Conservation (phyloP, 2,113 vertebrate species). For the Zosterops hypoxanthus region DNA sequence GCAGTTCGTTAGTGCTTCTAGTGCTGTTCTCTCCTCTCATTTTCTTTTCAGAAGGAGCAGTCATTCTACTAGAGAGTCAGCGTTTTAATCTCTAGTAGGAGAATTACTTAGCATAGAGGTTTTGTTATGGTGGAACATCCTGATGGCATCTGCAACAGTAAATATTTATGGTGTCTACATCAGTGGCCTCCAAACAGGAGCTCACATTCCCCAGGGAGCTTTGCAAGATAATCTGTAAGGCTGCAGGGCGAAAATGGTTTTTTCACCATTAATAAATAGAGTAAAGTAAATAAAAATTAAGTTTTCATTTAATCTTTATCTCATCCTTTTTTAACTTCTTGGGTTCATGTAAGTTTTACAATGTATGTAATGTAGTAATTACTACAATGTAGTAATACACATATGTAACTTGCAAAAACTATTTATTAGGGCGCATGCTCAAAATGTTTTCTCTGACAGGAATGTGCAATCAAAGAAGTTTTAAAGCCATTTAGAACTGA, state of each 20-base stretch:
- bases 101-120: neutral
- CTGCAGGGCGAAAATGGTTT: neutral
- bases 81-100: neutral
- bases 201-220: fast-evolving
- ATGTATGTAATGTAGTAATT: neutral
- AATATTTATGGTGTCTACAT: neutral
- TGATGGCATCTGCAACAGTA: neutral
- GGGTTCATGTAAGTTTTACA: neutral
- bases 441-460: neutral
- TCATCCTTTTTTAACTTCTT: neutral
- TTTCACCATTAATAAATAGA: neutral
- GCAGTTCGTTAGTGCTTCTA: neutral
- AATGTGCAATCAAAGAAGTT: neutral
- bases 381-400: neutral
- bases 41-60: neutral
- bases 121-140: neutral
- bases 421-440: neutral
- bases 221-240: neutral
- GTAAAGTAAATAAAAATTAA: neutral
- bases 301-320: neutral
- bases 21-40: neutral
- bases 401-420: neutral
- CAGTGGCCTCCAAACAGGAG: neutral
- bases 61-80: neutral
- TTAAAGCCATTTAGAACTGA: neutral